phyloP scores from a whole-genome alignment of 2,797 vertebrate species.

The Myioborus miniatus region DNA sequence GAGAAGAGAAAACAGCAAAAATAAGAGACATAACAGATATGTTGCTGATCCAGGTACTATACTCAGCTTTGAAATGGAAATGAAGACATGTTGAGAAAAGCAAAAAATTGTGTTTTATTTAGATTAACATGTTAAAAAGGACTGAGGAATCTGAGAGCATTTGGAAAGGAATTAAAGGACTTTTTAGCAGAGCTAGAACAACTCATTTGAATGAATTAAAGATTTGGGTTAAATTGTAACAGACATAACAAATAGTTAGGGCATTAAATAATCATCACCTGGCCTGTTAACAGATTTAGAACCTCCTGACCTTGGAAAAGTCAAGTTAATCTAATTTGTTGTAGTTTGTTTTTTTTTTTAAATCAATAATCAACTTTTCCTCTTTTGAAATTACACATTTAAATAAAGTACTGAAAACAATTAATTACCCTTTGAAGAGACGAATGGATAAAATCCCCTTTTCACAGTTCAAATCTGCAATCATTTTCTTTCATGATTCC shows the following conservation, averaged over 20 bases:
- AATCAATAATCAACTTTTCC: not conserved
- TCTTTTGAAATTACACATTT: not conserved
- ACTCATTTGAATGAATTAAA: slow-evolving; percentile 63
- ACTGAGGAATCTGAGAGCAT: not conserved
- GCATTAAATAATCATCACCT: slow-evolving; percentile 58
- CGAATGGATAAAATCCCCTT: not conserved
- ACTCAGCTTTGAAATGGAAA: slow-evolving; percentile 55
- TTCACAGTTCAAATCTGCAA: not conserved
- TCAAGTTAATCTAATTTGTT: slow-evolving; percentile 39
- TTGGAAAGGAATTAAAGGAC: slow-evolving; percentile 61
- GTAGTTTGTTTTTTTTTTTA: not conserved
- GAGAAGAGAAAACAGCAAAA: slow-evolving; percentile 48
- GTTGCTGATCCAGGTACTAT: not conserved
- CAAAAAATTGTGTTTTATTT: slow-evolving; percentile 42
- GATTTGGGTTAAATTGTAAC: slow-evolving; percentile 46
- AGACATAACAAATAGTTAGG: slow-evolving; percentile 63
- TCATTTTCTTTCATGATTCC: slow-evolving; percentile 25
- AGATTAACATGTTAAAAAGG: slow-evolving; percentile 22
- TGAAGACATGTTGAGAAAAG: slow-evolving; percentile 16
- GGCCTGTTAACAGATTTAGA: slow-evolving; percentile 43
- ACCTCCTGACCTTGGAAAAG: slow-evolving; percentile 42
- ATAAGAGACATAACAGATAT: not conserved
- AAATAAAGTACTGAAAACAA: slow-evolving; percentile 34
- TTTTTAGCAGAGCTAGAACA: slow-evolving; percentile 24
- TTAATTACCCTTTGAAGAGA: slow-evolving; percentile 40